These are phyloP conservation scores for Hydrophis major DNA, from an alignment of 2,797 vertebrate species.

Conservation along the genomic window DNA sequence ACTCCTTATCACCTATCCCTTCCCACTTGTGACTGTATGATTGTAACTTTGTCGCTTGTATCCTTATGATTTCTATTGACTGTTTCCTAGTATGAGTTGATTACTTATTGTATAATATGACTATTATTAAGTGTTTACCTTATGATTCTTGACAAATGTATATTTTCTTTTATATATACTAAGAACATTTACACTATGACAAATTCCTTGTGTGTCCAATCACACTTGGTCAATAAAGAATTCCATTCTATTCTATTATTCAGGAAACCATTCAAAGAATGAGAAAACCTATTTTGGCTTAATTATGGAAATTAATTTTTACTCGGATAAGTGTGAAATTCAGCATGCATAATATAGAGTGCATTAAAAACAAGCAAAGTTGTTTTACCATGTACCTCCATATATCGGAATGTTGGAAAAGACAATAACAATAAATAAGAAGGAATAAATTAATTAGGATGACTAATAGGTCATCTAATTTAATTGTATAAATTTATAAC, in stretches of 20 bases:
- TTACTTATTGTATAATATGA: too few relatives aligned
- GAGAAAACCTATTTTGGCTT: not conserved
- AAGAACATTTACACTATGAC: too few relatives aligned
- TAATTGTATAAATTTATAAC: conserved; percentile 67
- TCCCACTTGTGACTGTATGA: too few relatives aligned
- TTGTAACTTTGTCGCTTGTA: too few relatives aligned
- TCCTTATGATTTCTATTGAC: too few relatives aligned
- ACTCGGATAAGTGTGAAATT: conserved; percentile 6
- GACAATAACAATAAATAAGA: conserved; percentile 60
- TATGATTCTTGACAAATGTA: too few relatives aligned
- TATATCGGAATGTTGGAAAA: conserved; percentile 31
- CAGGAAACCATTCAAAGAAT: not conserved
- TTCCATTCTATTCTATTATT: not conserved
- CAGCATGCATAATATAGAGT: not conserved
- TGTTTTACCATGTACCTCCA: conserved; percentile 34
- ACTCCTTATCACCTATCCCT: too few relatives aligned
- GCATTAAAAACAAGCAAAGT: conserved; percentile 49
- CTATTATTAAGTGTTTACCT: too few relatives aligned
- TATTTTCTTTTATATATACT: too few relatives aligned
- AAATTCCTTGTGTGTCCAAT: too few relatives aligned
- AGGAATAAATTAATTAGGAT: conserved; percentile 63
- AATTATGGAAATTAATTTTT: not conserved
- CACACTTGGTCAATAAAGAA: too few relatives aligned
- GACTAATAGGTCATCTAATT: conserved; percentile 63
- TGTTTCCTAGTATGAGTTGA: too few relatives aligned